Conservation (phyloP, 2,888 invertebrate genomes). For the Pollenia angustigena region DNA sequence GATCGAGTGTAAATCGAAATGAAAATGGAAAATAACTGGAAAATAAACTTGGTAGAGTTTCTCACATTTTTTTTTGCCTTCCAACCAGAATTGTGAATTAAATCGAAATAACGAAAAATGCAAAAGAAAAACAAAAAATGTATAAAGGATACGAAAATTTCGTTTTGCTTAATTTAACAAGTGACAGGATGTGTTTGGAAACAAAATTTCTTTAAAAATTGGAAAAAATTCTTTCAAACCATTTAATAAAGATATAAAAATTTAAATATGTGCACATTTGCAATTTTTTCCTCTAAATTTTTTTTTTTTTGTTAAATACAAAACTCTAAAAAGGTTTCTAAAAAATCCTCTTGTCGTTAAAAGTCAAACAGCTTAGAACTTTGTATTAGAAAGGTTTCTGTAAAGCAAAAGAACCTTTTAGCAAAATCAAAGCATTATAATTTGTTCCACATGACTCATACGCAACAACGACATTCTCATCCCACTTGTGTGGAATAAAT, state of each 20-base stretch:
- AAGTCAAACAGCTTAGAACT: no score
- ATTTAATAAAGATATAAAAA: background rate
- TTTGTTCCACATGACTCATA: background rate
- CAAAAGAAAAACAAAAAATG: background rate
- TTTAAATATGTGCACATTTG: no score
- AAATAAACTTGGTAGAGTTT: slow-evolving; percentile 3
- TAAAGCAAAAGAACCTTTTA: background rate
- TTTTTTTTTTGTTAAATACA: no score
- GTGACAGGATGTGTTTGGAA: slow-evolving; percentile 2
- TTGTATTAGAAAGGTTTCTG: background rate
- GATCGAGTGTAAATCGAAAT: slow-evolving; percentile 46
- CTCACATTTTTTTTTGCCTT: background rate
- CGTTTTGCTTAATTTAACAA: slow-evolving; percentile 37
- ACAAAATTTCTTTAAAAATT: background rate
- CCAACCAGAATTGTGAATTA: slow-evolving; percentile 37
- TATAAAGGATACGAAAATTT: background rate
- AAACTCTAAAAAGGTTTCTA: no score
- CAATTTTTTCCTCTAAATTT: no score
- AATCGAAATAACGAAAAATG: slow-evolving; percentile 3
- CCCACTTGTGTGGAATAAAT: background rate
- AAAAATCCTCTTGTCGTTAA: no score
- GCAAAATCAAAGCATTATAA: background rate
- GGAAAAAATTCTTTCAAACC: background rate
- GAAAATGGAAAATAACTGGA: slow-evolving; percentile 34
- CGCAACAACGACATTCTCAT: background rate